Evolutionary conservation across 2,113 vertebrate species (phyloP).

Genomic region (Podiceps cristatus): DNA sequence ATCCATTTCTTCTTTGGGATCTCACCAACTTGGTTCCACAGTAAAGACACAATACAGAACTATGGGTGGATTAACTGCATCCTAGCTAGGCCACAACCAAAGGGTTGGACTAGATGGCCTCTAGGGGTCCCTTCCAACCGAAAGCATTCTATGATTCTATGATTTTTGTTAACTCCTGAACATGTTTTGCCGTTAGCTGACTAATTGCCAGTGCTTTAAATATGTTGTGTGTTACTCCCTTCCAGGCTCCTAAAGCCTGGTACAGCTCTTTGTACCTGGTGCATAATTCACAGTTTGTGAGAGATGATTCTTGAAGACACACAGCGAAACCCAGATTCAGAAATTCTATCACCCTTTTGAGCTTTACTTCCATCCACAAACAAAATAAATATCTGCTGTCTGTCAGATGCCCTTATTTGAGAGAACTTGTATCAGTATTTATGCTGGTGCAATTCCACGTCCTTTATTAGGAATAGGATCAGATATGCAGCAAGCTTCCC

Average conservation of each 20-base stretch:
- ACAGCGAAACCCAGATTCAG: neutral
- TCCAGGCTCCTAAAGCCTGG: neutral
- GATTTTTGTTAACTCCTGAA: neutral
- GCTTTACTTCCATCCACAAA: neutral
- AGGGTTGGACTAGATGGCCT: neutral
- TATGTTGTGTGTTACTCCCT: neutral
- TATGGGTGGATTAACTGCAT: slow-evolving; percentile 1
- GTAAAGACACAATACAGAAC: neutral
- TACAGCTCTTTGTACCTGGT: neutral
- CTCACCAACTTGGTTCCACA: neutral
- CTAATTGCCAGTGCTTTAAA: neutral
- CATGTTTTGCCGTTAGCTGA: neutral
- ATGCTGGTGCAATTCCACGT: neutral
- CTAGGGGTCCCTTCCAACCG: too few relatives aligned
- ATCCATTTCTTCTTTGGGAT: neutral
- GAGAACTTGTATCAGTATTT: slow-evolving; percentile 14
- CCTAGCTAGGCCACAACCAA: neutral
- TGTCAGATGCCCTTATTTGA: slow-evolving; percentile 24
- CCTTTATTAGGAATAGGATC: slow-evolving; percentile 2
- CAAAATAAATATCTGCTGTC: neutral
- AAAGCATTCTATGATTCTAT: too few relatives aligned
- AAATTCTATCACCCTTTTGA: neutral
- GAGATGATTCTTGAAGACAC: neutral
- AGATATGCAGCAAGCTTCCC: slow-evolving; percentile 46
- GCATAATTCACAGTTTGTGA: neutral